Evolutionary conservation across 2,888 invertebrate species (phyloP).

Genomic region (Dynastes hyllus): DNA sequence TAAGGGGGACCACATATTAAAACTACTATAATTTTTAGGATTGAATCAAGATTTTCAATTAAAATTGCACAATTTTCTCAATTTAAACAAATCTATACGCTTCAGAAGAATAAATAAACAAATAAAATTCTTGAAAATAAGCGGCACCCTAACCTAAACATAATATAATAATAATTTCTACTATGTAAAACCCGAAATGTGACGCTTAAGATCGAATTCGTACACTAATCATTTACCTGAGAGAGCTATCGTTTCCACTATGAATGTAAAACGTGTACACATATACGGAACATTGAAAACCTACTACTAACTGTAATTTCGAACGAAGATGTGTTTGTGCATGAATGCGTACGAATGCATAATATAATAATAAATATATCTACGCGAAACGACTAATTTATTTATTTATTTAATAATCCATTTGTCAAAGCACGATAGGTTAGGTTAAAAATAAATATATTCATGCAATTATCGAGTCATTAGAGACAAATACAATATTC

Average conservation of each 20-base stretch:
- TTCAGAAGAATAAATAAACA: too few relatives aligned
- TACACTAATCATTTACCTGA: conserved; percentile 24
- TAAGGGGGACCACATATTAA: too few relatives aligned
- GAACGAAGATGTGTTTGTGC: conserved; percentile 1
- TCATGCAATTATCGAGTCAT: conserved; percentile 40
- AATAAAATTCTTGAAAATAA: too few relatives aligned
- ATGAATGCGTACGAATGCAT: conserved; percentile 6
- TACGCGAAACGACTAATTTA: conserved; percentile 26
- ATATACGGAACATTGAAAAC: not conserved
- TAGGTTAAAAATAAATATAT: conserved; percentile 34
- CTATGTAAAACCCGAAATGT: conserved; percentile 39
- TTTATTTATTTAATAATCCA: conserved; percentile 34
- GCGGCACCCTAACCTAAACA: too few relatives aligned
- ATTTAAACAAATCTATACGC: too few relatives aligned
- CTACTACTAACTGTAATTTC: not conserved
- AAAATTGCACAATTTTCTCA: too few relatives aligned
- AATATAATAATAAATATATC: conserved; percentile 2
- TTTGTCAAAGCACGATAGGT: conserved; percentile 40
- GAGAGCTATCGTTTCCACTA: conserved; percentile 16
- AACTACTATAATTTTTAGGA: too few relatives aligned
- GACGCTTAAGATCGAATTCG: conserved; percentile 43
- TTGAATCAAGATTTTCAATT: too few relatives aligned
- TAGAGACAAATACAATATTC: conserved; percentile 34
- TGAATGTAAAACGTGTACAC: not conserved
- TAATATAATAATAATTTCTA: conserved; percentile 13